Evolutionary conservation across 2,797 vertebrate genomes (phyloP).

Genomic region (Enteromius viviparus): DNA sequence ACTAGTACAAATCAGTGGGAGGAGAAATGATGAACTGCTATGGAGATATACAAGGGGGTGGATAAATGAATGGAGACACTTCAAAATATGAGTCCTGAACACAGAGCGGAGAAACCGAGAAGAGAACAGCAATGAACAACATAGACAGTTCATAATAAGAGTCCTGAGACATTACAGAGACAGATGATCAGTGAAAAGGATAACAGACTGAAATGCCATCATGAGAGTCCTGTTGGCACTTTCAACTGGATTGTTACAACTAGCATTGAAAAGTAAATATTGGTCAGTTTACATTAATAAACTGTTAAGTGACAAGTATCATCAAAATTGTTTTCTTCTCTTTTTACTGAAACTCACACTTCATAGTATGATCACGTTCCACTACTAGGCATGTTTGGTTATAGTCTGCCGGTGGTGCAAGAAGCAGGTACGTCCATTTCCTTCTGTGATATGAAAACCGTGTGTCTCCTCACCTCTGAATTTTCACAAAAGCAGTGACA

Average conservation of each 20-base stretch:
- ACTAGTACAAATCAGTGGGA: too few species aligned
- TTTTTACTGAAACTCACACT: background rate
- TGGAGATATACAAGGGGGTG: too few species aligned
- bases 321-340: background rate
- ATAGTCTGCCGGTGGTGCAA: conserved; percentile 60
- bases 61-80: too few species aligned
- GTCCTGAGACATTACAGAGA: too few species aligned
- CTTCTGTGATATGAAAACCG: conserved; percentile 50
- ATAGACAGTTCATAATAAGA: too few species aligned
- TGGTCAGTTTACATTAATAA: background rate
- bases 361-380: conserved; percentile 27
- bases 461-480: conserved; percentile 58
- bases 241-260: background rate
- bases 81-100: too few species aligned
- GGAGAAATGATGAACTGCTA: too few species aligned
- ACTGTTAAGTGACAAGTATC: background rate
- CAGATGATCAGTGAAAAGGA: too few species aligned
- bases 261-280: background rate
- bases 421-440: conserved; percentile 47
- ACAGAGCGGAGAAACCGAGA: too few species aligned
- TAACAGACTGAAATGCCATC: too few species aligned
- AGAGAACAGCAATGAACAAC: too few species aligned
- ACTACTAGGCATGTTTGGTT: conserved; percentile 24
- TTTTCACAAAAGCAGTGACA: conserved; percentile 62
- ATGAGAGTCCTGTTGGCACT: too few species aligned